Base-by-base conservation (phyloP, 2,113 vertebrate species). In the Odontophorus gujanensis region DNA sequence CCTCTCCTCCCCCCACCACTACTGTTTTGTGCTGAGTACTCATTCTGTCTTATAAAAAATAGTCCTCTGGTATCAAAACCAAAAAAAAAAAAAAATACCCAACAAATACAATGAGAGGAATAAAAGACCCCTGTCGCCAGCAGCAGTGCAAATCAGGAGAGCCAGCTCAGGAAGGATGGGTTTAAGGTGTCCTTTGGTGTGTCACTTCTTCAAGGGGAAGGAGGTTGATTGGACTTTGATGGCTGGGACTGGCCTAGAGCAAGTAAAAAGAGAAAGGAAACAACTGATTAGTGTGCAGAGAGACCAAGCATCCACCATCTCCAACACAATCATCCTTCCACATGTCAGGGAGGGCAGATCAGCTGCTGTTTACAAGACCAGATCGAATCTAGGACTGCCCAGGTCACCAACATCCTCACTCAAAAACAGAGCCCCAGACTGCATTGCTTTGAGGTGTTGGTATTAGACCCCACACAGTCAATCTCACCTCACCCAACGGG, bases 171-270 rank as follows among this genome's bases (percentile, higher is more conserved):
- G 72, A 71, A 53, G 61, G 55, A 59, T 11, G 47, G 22, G 55
- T 63, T 76, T 18, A 63, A 45, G 80, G 76, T 74, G 80, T 84
- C 90, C 91, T 80, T 53, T 85, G 87, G 28, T 68, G 79, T 92
- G 97, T 98, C 98, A 98, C 96, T 98, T 98, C 96, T 97, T 97
- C 63, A 97, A 97, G 36, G 81, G 86, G 77, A 97, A 96, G 22
- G 98, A 98, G 87, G 96, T 93, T 79, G 97, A 89, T 76, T 97
- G 98, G 96, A 82, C 91, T 97, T 98, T 99, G 95, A 98, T 93
- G 94, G 98, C 96, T 90, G 98, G 98, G 83, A 98, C 96, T 24
- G 98, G 96, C 92, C 97, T 97, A 28, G 19, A 61, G 47, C 2
- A 5, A 57, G 77, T 43, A 97, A 94, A 97, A 97, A 38, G 48